A percentile compares a stretch with the other conserved stretches of the same genome.
These are phyloP conservation scores for Acromyrmex heyeri DNA, from an alignment of 1,140 invertebrate genomes.

Conservation along the genomic window DNA sequence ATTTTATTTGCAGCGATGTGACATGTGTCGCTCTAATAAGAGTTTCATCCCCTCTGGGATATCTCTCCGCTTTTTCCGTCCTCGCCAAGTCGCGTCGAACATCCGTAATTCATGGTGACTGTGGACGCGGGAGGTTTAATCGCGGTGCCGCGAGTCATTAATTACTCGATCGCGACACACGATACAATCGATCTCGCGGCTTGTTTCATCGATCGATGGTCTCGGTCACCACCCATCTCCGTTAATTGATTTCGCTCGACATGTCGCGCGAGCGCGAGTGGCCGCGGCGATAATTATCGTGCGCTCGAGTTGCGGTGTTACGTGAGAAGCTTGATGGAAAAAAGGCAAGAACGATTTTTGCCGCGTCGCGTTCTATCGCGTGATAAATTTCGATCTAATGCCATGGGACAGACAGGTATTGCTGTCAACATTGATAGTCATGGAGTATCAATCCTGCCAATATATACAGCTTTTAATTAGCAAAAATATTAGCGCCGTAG, in stretches of 20 bases:
- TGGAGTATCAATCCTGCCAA: neutral
- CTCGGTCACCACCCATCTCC: neutral
- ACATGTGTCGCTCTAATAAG: conserved; percentile 5
- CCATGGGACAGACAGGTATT: neutral
- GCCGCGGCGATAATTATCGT: conserved; percentile 71
- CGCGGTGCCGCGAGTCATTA: conserved; percentile 71
- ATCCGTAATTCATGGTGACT: conserved; percentile 64
- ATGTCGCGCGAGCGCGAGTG: conserved; percentile 49
- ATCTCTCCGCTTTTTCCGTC: neutral
- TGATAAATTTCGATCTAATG: conserved; percentile 61
- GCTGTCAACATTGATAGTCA: conserved; percentile 32
- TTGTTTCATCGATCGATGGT: conserved; percentile 64
- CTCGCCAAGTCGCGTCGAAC: conserved; percentile 26
- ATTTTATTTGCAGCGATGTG: conserved; percentile 4
- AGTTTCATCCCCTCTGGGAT: neutral
- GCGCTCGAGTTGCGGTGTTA: conserved; percentile 66
- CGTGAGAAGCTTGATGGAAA: conserved; percentile 59
- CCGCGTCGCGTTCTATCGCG: conserved; percentile 22
- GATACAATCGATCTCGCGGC: conserved; percentile 72
- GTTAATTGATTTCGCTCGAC: conserved; percentile 74
- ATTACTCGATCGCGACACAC: conserved; percentile 73
- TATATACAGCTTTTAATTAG: neutral
- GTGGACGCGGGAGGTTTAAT: conserved; percentile 66
- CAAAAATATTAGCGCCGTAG: neutral
- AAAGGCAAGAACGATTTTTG: conserved; percentile 60